Evolutionary conservation across 1,140 invertebrate species (phyloP).

Genomic region (Phocides pigmalion): DNA sequence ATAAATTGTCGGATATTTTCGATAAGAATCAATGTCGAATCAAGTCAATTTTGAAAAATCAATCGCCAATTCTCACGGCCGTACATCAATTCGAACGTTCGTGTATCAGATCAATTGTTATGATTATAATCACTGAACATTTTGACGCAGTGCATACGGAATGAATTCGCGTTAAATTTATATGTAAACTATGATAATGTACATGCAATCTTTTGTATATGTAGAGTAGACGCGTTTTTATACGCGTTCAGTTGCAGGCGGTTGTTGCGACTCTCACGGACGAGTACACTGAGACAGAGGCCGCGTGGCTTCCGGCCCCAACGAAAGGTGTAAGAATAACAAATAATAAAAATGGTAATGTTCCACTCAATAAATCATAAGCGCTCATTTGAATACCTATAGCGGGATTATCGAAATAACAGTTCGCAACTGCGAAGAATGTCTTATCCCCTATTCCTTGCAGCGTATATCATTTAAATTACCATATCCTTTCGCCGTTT

Average conservation of each 20-base stretch:
- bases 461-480: conserved; percentile 60
- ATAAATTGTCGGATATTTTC: neutral
- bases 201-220: conserved; percentile 59
- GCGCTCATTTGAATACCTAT: conserved; percentile 82
- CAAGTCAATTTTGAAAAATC: conserved; percentile 67
- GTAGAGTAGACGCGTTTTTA: conserved; percentile 63
- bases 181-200: conserved; percentile 83
- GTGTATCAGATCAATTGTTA: conserved; percentile 76
- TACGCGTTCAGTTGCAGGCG: conserved; percentile 47
- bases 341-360: conserved; percentile 85
- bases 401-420: conserved; percentile 75
- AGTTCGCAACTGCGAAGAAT: conserved; percentile 66
- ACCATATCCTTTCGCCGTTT: conserved; percentile 59
- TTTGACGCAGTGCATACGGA: conserved; percentile 72
- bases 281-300: conserved; percentile 78
- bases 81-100: conserved; percentile 76
- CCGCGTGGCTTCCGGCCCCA: conserved; percentile 81
- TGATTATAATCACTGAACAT: conserved; percentile 76
- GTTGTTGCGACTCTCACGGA: conserved; percentile 73
- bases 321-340: conserved; percentile 84
- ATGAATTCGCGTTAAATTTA: conserved; percentile 83
- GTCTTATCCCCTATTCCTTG: conserved; percentile 45
- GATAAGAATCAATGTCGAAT: neutral
- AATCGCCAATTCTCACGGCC: conserved; percentile 78
- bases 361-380: conserved; percentile 85